Evolutionary conservation across 1,140 invertebrate species (phyloP).

Genomic region (Orchestia grillus): DNA sequence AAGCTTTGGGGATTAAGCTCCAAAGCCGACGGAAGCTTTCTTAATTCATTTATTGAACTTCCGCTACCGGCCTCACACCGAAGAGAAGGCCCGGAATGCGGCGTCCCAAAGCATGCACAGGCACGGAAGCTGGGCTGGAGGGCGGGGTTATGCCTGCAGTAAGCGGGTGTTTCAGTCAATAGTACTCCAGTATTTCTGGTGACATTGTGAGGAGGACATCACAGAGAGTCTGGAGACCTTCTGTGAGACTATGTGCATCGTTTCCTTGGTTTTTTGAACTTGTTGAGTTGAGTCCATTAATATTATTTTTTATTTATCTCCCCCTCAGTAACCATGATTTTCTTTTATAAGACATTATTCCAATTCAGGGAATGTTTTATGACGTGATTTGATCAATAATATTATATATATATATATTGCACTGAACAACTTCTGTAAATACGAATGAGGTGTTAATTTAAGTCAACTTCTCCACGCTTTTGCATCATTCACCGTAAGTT

Average conservation of each 20-base stretch:
- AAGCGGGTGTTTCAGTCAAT: neutral
- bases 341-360: no score
- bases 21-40: neutral
- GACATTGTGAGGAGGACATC: neutral
- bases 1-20: neutral
- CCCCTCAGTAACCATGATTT: no score
- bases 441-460: no score
- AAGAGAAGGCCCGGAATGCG: neutral
- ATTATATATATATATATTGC: no score
- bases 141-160: no score
- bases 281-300: no score
- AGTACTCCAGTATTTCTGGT: neutral
- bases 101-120: neutral
- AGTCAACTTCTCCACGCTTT: no score
- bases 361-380: no score
- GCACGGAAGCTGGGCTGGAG: neutral
- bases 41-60: neutral
- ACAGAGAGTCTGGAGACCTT: neutral
- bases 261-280: neutral
- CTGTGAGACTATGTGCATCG: neutral
- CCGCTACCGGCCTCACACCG: neutral
- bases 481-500: no score
- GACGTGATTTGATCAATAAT: no score
- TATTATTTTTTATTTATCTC: no score
- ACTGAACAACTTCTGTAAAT: no score